phyloP scores from a whole-genome alignment of 2,797 vertebrate species.

The Cossypha niveicapilla region DNA sequence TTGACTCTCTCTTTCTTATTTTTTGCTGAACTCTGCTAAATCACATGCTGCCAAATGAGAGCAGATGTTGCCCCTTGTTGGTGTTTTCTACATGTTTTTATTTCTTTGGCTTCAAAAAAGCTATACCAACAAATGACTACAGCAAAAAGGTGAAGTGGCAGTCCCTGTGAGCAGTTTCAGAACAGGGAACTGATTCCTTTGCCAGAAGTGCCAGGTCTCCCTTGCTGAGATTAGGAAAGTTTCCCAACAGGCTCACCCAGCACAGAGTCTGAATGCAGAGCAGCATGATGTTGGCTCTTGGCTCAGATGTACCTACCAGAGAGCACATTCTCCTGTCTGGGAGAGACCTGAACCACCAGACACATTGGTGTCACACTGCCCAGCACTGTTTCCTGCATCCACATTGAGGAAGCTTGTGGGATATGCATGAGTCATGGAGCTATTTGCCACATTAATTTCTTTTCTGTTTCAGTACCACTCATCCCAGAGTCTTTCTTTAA shows the following conservation, averaged over 20 bases:
- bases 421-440: not conserved
- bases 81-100: not conserved
- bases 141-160: not conserved
- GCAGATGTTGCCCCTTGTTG: not conserved
- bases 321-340: not conserved
- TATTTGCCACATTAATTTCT: not conserved
- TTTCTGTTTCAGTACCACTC: not conserved
- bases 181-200: not conserved
- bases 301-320: not conserved
- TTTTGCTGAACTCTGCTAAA: constrained; percentile 14
- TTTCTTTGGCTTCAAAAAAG: not conserved
- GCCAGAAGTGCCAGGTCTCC: not conserved
- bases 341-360: not conserved
- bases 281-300: not conserved
- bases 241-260: not conserved
- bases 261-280: not conserved
- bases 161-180: not conserved
- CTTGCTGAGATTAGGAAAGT: not conserved
- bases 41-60: not conserved
- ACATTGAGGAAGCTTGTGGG: not conserved
- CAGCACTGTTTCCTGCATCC: not conserved
- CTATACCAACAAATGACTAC: not conserved
- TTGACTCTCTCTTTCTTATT: not conserved
- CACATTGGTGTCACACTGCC: rapidly evolving
- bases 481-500: not conserved